Conservation (phyloP, 2,888 invertebrate genomes). For the Clistopyga incitator region DNA sequence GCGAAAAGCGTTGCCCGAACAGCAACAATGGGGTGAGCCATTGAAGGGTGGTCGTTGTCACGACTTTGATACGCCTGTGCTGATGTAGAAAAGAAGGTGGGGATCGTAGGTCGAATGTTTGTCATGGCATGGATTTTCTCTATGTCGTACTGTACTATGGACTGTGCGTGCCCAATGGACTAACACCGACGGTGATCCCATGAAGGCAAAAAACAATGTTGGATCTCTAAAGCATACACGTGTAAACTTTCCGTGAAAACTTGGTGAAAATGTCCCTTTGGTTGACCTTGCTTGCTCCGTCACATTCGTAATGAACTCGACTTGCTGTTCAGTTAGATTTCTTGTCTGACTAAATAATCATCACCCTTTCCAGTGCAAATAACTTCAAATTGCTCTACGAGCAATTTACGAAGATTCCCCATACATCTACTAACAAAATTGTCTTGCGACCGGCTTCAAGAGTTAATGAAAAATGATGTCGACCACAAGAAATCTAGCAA, state of each 20-base stretch:
- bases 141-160: background rate
- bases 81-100: slow-evolving; percentile 48
- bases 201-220: background rate
- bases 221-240: background rate
- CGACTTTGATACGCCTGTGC: background rate
- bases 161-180: background rate
- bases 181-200: background rate
- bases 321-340: slow-evolving; percentile 1
- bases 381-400: slow-evolving; percentile 5
- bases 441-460: background rate
- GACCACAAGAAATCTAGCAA: slow-evolving; percentile 11
- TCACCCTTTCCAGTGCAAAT: slow-evolving; percentile 11
- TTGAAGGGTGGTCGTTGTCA: slow-evolving; percentile 25
- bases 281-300: background rate
- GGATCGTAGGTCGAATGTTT: slow-evolving; percentile 67
- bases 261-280: background rate
- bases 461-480: slow-evolving; percentile 5
- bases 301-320: background rate
- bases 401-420: slow-evolving; percentile 19
- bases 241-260: background rate
- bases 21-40: slow-evolving; percentile 40
- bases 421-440: background rate
- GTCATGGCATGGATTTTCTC: slow-evolving; percentile 59
- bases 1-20: slow-evolving; percentile 48
- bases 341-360: slow-evolving; percentile 5